Base-by-base conservation (phyloP, 2,113 vertebrate species). In the Aix galericulata region DNA sequence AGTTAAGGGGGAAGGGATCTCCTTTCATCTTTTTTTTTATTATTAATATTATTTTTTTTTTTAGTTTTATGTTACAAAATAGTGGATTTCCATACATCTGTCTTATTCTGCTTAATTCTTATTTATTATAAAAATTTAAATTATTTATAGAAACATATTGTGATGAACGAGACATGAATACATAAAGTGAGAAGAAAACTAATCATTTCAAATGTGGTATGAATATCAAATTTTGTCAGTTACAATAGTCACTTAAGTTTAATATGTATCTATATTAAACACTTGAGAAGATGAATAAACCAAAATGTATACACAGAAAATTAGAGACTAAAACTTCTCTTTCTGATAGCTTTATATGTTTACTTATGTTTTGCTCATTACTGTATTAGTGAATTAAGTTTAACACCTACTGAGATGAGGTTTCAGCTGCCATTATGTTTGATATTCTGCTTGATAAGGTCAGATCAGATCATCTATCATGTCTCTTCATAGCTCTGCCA, bases 181-280 rank as follows among this genome's bases (percentile, higher is more conserved):
- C 3, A 25, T 53, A 80, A 11, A 63, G 13, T 53, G 20, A 85
- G 14, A 94, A 94, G 9, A 67, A 89, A 85, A 16, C 0, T 56
- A 72, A 77, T 94, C 55, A 11, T 31, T 91, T 87, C 82, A 88
- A 91, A 92, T 81, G 17, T 26, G 32, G 2, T 78, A 72, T 78
- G 91, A 91, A 88, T 84, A 91, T 34, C 22, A 86, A 81, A 26
- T 91, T 86, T 60, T 78, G 59, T 67, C 59, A 71, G 22, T 75
- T 92, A 72, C 27, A 84, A 52, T 52, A n/a, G 50, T 68, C 90
- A 52, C 64, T 34, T 77, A 83, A 81, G 82, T 84, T 79, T 81
- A 82, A 67, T 78, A 81, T 60, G 13, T 75, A 44, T 79, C 23
- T 87, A 92, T 91, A 73, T 76, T 82, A 85, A 93, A 88, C 53